phyloP scores from a whole-genome alignment of 2,113 vertebrate species.

The Neolamprologus cancellatus region DNA sequence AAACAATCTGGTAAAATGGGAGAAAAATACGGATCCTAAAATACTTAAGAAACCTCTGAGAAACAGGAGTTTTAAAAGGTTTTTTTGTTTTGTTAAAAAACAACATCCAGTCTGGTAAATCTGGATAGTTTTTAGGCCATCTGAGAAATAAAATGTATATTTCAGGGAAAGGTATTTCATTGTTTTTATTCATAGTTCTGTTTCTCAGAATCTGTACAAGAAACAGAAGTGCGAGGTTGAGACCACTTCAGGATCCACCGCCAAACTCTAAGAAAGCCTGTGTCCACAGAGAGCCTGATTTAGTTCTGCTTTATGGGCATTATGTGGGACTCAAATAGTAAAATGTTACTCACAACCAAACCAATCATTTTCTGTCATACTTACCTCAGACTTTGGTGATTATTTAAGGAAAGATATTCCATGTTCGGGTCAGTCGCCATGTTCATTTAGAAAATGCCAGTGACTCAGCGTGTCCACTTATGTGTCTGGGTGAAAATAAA shows the following conservation, averaged over 20 bases:
- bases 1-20: background rate
- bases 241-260: background rate
- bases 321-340: background rate
- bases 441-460: background rate
- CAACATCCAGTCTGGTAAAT: background rate
- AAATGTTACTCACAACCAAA: background rate
- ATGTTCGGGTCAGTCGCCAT: rapidly evolving
- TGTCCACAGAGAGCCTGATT: background rate
- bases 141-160: background rate
- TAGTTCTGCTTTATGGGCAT: background rate
- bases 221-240: background rate
- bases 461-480: background rate
- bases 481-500: background rate
- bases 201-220: background rate
- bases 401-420: background rate
- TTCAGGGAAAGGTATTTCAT: background rate
- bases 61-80: rapidly evolving
- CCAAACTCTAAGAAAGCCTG: background rate
- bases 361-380: background rate
- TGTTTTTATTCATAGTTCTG: background rate
- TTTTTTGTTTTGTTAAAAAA: background rate
- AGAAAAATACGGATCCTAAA: background rate
- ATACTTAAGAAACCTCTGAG: background rate
- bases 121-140: background rate
- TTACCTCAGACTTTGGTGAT: background rate